Evolutionary conservation across 2,113 vertebrate genomes (phyloP), one percentile per base, ranked within the genome.

Genomic region (Sardina pilchardus): DNA sequence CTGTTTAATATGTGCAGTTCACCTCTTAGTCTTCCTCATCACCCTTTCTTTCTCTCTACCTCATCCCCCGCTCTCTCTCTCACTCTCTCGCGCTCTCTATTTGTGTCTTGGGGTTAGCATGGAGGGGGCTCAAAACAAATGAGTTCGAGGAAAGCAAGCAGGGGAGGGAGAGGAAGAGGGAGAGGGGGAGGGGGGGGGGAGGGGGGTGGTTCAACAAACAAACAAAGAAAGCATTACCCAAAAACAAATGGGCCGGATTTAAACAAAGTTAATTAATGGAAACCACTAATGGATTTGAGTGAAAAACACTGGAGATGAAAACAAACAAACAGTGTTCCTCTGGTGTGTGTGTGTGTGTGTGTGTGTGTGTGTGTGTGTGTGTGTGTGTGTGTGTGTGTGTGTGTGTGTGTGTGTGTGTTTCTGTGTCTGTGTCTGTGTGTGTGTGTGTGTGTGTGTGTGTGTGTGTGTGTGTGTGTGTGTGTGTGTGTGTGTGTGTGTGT

Each of bases 251-350:
- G 30, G 71, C 71, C 26, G 14, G 71, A 78, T 78, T 36, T 78
- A 78, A 78, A 78, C 34, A 78, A 34, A 36, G 26, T 78, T 78
- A 78, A 78, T 78, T 78, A 78, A 78, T 78, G 10, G 30, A 78
- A 78, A 78, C 71, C 71, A 36, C 71, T 78, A 78, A 78, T 78
- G 71, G 71, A 78, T 78, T 78, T 78, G 26, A 36, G 16, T 4
- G 14, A 14, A 36, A 78, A 26, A 71, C 7, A 71, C n/a, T 71
- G 63, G 1, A 14, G 26, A 12, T 5, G 12, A 17, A 78, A 78
- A 78, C 16, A 78, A 75, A 75, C 63, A 75, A 78, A 36, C 67
- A 75, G 71, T 36, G 71, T 34, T 36, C 34, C 16, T 78, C 12
- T 78, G 71, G 9, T 30, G 12, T 17, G 10, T 78, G 26, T 78